Percentiles rank a stretch among this genome's conserved stretches.
These are phyloP conservation scores for Xestia xanthographa DNA, from an alignment of 2,888 invertebrate genomes.

Conservation along the genomic window DNA sequence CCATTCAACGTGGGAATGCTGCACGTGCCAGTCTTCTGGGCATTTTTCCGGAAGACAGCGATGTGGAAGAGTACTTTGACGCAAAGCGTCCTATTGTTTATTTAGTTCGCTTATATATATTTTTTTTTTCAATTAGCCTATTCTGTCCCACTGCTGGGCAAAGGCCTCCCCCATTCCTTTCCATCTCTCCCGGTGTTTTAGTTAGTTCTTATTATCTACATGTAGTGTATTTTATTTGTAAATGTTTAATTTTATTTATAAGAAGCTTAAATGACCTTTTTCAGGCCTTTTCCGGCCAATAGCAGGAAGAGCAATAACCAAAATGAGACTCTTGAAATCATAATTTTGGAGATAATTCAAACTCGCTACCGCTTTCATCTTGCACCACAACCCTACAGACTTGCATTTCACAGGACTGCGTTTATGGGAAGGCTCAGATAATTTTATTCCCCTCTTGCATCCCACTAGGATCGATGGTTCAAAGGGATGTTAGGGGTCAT, in stretches of 20 bases:
- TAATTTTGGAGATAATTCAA: not conserved
- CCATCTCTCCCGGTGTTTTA: too few species aligned
- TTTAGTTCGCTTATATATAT: not conserved
- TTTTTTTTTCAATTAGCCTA: too few species aligned
- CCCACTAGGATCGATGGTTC: constrained; percentile 75
- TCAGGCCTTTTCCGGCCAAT: not conserved
- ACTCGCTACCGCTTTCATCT: constrained; percentile 51
- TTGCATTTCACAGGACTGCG: constrained; percentile 77
- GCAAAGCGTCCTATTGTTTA: not conserved
- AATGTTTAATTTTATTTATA: too few species aligned
- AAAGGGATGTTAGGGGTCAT: constrained; percentile 80
- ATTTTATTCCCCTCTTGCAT: constrained; percentile 85
- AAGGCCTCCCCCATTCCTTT: too few species aligned
- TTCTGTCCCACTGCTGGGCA: too few species aligned
- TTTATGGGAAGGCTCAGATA: constrained; percentile 79
- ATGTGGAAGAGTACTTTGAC: not conserved
- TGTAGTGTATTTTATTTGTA: too few species aligned
- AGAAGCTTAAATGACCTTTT: too few species aligned
- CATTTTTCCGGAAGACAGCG: not conserved
- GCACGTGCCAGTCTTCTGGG: not conserved
- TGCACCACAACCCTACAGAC: constrained; percentile 69
- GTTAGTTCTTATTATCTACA: too few species aligned
- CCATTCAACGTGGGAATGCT: not conserved
- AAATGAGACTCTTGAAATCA: not conserved
- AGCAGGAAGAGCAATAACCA: not conserved